Evolutionary conservation across 2,113 vertebrate genomes (phyloP).

Genomic region (Notarius quadriscutis): DNA sequence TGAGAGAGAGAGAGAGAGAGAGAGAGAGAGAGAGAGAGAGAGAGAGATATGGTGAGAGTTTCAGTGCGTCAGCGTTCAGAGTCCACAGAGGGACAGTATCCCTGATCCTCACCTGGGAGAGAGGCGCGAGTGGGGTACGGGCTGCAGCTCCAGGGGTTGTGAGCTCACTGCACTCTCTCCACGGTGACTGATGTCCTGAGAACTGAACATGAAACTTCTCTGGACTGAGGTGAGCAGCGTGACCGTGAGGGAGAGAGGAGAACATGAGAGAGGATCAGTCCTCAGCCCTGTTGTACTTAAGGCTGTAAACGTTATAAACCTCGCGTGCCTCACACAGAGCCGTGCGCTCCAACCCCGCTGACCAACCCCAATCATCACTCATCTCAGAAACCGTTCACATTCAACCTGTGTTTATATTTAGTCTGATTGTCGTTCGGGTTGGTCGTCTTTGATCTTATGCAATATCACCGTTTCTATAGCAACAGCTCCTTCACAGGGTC

Average conservation of each 20-base stretch:
- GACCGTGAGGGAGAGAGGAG: background rate
- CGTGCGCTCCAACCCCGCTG: conserved; percentile 1
- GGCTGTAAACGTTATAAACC: background rate
- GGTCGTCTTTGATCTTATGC: background rate
- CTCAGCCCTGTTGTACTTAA: background rate
- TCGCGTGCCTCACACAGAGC: background rate
- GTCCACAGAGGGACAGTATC: background rate
- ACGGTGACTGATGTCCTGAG: conserved; percentile 85
- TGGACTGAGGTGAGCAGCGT: conserved; percentile 75
- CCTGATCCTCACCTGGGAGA: conserved; percentile 80
- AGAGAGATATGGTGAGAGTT: background rate
- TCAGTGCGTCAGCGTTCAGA: background rate
- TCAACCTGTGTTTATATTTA: background rate
- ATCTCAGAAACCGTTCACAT: background rate
- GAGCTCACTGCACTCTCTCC: conserved; percentile 83
- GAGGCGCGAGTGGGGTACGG: conserved; percentile 79
- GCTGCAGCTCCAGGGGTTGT: conserved; percentile 86
- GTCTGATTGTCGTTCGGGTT: background rate
- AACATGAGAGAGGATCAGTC: background rate
- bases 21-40: background rate
- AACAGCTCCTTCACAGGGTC: background rate
- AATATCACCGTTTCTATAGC: background rate
- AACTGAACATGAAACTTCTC: conserved; percentile 89
- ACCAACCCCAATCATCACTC: background rate
- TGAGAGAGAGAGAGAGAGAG: conserved; percentile 56